phyloP scores from a whole-genome alignment of 2,113 vertebrate species.

The Collichthys lucidus region DNA sequence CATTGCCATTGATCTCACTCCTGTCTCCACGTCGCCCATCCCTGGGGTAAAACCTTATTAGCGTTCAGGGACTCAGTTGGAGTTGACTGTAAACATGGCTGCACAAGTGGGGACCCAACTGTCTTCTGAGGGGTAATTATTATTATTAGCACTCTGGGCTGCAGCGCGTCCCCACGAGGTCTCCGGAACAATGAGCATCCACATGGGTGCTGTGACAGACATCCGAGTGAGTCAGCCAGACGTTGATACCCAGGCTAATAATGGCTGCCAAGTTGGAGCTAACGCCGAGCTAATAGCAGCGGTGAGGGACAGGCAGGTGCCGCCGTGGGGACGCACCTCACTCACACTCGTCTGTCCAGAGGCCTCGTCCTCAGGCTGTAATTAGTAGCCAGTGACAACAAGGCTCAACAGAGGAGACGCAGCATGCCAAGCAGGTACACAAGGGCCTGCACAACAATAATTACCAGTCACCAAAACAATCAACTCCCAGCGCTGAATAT shows the following conservation, averaged over 20 bases:
- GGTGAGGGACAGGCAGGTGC: slow-evolving; percentile 69
- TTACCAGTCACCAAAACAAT: slow-evolving; percentile 80
- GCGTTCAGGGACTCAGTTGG: slow-evolving; percentile 25
- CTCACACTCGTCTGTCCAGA: slow-evolving; percentile 68
- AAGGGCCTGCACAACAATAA: slow-evolving; percentile 73
- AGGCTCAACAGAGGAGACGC: slow-evolving; percentile 67
- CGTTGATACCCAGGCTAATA: slow-evolving; percentile 79
- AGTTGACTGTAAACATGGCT: slow-evolving; percentile 61
- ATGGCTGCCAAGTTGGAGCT: slow-evolving; percentile 80
- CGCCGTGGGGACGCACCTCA: slow-evolving; percentile 62
- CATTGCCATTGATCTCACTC: slow-evolving; percentile 8
- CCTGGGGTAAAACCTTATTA: slow-evolving; percentile 29
- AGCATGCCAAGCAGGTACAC: slow-evolving; percentile 66
- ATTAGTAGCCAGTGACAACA: slow-evolving; percentile 85
- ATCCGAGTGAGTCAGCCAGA: slow-evolving; percentile 58
- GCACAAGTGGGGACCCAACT: slow-evolving; percentile 45
- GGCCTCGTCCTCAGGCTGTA: slow-evolving; percentile 72
- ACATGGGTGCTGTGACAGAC: slow-evolving; percentile 58
- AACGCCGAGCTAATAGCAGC: slow-evolving; percentile 74
- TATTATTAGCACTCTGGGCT: slow-evolving; percentile 73
- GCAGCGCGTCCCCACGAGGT: slow-evolving; percentile 48
- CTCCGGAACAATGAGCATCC: slow-evolving; percentile 56
- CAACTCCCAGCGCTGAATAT: slow-evolving; percentile 62
- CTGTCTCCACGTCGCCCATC: slow-evolving; percentile 12
- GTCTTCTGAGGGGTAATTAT: slow-evolving; percentile 74